Evolutionary conservation across 2,113 vertebrate genomes (phyloP).

Genomic region (Xerus inauris): DNA sequence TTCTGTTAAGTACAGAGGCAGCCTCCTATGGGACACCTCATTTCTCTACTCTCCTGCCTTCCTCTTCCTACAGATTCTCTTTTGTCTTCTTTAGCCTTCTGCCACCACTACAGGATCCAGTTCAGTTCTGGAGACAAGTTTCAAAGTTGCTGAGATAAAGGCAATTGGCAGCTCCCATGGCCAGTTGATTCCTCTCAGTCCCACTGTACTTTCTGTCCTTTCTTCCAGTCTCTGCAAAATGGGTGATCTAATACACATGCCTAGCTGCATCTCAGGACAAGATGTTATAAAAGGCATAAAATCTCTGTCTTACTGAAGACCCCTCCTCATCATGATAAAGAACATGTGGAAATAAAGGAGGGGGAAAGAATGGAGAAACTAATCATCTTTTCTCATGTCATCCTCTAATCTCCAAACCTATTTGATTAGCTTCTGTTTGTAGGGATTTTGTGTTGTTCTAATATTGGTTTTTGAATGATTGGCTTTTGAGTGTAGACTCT

Average conservation of each 20-base stretch:
- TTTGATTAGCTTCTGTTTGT: neutral
- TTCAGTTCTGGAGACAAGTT: neutral
- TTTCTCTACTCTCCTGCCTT: neutral
- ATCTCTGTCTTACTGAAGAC: constrained; percentile 4
- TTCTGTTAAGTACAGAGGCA: neutral
- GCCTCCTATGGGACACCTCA: neutral
- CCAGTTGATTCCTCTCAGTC: neutral
- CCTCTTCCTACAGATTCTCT: neutral
- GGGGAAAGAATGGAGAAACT: neutral
- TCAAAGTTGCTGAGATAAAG: neutral
- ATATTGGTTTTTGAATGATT: neutral
- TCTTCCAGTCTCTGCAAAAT: neutral
- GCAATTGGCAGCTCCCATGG: neutral
- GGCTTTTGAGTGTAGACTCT: neutral
- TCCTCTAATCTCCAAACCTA: neutral
- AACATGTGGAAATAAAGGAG: neutral
- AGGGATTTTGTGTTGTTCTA: neutral
- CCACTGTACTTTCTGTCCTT: neutral
- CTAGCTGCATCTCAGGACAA: neutral
- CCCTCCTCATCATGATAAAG: neutral
- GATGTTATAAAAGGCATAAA: neutral
- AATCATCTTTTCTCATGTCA: neutral
- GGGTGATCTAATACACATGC: neutral
- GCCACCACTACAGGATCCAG: neutral
- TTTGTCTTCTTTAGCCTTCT: neutral